phyloP scores from a whole-genome alignment of 2,888 invertebrate species.

The Nephrotoma flavescens region DNA sequence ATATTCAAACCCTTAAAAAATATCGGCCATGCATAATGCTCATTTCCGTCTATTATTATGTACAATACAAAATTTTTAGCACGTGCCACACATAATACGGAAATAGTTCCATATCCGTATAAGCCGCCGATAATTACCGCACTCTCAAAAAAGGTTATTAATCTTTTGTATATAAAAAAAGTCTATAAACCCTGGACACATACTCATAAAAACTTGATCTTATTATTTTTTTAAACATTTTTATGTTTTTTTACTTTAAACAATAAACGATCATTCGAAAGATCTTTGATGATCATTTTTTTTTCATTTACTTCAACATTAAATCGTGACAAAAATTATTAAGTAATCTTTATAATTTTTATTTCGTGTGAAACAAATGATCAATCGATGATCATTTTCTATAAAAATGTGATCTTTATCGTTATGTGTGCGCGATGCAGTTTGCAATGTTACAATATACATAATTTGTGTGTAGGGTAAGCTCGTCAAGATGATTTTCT shows the following conservation, averaged over 20 bases:
- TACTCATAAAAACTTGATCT: not conserved
- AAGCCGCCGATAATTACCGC: not conserved
- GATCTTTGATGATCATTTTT: not conserved
- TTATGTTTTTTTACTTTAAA: not conserved
- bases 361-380: constrained; percentile 4
- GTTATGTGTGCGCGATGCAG: not conserved
- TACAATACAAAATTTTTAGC: not conserved
- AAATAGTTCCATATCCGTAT: not conserved
- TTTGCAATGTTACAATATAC: not conserved
- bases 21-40: not conserved
- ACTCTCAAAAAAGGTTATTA: not conserved
- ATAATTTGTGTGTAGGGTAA: not conserved
- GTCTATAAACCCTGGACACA: not conserved
- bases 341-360: not conserved
- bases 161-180: not conserved
- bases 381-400: not conserved
- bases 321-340: constrained; percentile 4
- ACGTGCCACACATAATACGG: not conserved
- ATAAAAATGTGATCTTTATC: not conserved
- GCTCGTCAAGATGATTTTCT: not conserved
- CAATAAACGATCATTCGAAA: not conserved
- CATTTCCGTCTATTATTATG: not conserved
- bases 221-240: not conserved
- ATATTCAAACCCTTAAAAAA: not conserved
- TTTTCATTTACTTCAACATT: not conserved